phyloP scores from a whole-genome alignment of 2,797 vertebrate genomes.

The Gephyroberyx darwinii region DNA sequence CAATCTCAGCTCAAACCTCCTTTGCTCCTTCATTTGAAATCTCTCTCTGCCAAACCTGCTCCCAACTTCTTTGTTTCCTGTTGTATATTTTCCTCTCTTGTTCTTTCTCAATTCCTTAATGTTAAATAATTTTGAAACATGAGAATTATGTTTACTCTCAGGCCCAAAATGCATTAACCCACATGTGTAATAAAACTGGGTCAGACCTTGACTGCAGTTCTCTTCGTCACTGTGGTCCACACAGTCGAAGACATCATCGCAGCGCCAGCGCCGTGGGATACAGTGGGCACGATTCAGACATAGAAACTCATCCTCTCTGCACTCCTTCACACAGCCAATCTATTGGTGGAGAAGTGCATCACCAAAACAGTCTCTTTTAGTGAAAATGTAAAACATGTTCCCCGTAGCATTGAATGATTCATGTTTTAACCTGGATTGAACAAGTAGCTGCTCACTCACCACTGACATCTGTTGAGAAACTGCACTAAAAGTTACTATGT shows the following conservation, averaged over 20 bases:
- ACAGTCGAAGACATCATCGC: slow-evolving; percentile 93
- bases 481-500: neutral
- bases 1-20: neutral
- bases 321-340: slow-evolving; percentile 94
- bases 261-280: slow-evolving; percentile 93
- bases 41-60: neutral
- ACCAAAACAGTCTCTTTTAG: neutral
- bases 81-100: neutral
- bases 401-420: slow-evolving; percentile 6
- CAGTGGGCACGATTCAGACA: slow-evolving; percentile 96
- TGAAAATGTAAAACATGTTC: slow-evolving; percentile 31
- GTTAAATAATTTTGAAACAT: slow-evolving; percentile 1
- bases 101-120: neutral
- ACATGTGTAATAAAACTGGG: neutral
- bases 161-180: neutral
- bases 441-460: neutral
- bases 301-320: slow-evolving; percentile 93
- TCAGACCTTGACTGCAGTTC: slow-evolving; percentile 84
- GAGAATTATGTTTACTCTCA: neutral
- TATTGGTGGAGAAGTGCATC: slow-evolving; percentile 63
- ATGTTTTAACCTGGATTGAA: neutral
- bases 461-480: neutral
- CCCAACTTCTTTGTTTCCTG: neutral
- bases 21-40: neutral
- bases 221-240: slow-evolving; percentile 97